Conservation (phyloP, 2,113 vertebrate species). For the Sinocyclocheilus maitianheensis region DNA sequence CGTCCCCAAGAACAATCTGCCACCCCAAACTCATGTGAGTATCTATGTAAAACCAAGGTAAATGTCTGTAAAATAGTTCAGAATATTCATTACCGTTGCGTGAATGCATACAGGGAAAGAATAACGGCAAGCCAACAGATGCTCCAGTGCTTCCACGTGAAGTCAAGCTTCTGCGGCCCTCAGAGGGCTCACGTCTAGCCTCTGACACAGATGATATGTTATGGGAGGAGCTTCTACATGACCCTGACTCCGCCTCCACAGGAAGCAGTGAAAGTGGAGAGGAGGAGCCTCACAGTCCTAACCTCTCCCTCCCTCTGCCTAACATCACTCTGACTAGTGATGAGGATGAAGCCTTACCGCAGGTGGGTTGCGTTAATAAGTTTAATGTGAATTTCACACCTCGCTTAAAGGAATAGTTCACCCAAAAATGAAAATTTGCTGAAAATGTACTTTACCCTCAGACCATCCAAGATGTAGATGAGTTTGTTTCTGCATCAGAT, state of each 20-base stretch:
- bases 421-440: neutral
- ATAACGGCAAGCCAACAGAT: neutral
- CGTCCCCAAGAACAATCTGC: slow-evolving; percentile 35
- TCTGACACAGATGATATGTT: slow-evolving; percentile 95
- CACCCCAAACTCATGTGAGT: slow-evolving; percentile 48
- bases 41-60: neutral
- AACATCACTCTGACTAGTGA: slow-evolving; percentile 70
- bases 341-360: slow-evolving; percentile 88
- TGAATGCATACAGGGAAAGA: slow-evolving; percentile 55
- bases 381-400: neutral
- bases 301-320: slow-evolving; percentile 62
- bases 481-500: neutral
- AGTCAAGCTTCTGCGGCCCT: slow-evolving; percentile 75
- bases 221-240: slow-evolving; percentile 94
- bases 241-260: slow-evolving; percentile 86
- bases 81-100: neutral
- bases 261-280: slow-evolving; percentile 88
- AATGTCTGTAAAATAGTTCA: neutral
- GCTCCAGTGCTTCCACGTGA: slow-evolving; percentile 54
- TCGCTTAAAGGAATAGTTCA: neutral
- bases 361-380: slow-evolving; percentile 69
- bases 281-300: slow-evolving; percentile 56
- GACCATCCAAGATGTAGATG: too few species aligned
- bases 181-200: slow-evolving; percentile 80
- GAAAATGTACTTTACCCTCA: neutral